Conservation (phyloP, 2,888 invertebrate species). For the Cataglyphis rosenhaueri region DNA sequence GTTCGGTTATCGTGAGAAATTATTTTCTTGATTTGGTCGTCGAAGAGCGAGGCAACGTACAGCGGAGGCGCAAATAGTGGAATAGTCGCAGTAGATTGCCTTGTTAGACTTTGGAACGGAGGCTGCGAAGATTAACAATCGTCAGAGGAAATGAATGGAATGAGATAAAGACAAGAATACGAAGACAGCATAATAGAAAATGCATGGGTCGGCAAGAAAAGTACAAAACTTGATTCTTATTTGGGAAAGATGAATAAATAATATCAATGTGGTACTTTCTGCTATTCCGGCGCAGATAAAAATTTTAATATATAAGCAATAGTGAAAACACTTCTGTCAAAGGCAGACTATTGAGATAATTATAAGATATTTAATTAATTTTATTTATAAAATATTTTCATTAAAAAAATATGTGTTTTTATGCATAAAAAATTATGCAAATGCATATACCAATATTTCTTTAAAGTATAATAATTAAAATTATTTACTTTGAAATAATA, state of each 20-base stretch:
- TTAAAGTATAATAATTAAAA: background rate
- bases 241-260: background rate
- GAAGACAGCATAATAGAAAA: constrained; percentile 42
- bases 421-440: background rate
- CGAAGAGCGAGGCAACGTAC: constrained; percentile 22
- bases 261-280: background rate
- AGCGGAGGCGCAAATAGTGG: constrained; percentile 43
- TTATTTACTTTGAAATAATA: background rate
- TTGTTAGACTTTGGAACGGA: constrained; percentile 54
- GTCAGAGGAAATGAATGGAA: constrained; percentile 47
- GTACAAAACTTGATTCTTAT: constrained; percentile 25
- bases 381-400: background rate
- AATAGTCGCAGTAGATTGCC: constrained; percentile 54
- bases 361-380: background rate
- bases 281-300: background rate
- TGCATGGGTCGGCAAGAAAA: constrained; percentile 32
- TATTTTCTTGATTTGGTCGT: constrained; percentile 55
- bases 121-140: constrained; percentile 53
- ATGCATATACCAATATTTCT: background rate
- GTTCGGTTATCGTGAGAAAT: constrained; percentile 55
- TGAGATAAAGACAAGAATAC: constrained; percentile 48
- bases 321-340: background rate
- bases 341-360: background rate
- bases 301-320: background rate
- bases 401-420: background rate